Base-by-base conservation (phyloP, 1,140 invertebrate genomes). In the Leptinotarsa undecemlineata region DNA sequence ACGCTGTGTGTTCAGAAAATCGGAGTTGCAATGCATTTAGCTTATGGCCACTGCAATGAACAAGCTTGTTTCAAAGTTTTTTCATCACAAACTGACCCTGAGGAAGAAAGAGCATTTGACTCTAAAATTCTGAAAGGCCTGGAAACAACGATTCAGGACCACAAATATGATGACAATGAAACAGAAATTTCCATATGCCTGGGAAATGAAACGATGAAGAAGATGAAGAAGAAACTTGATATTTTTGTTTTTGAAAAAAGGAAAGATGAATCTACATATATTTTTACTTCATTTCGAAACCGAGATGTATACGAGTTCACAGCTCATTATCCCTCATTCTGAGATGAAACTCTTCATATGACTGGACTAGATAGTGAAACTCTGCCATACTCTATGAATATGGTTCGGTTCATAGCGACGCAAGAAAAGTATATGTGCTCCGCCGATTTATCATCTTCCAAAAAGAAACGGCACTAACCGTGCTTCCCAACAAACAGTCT, bases 21-120 rank as follows among this genome's bases (percentile, higher is more conserved):
- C 62, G 19, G 19, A 8, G 19, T 63, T 63, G 48, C 48, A 51
- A 51, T 51, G 48, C 17, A 14, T 13, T 51, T 51, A 51, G 48
- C 48, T 51, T 51, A 5, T 51, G 48, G 1, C 21, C 21, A 23
- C 21, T 23, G 21, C 14, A 63, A 63, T 63, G 15, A 20, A 8
- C 20, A 63, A 63, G 62, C 62, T 63, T 63, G 62, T 11, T 6
- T 63, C 62, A 63, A 63, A n/a, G 62, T 23, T 19, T 63, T 19
- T 63, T 63, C 14, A 20, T 63, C 8, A 6, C 1, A 63, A 63
- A 3, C 62, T 5, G 23, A 23, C 4, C 4, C 23, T 23, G 62
- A 63, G 14, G 62, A 63, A 63, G 62, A 8, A 20, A 23, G 21
- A n/a, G 20, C n/a, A 20, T 19, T 20, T 63, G 20, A 64, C 20